Evolutionary conservation across 2,797 vertebrate genomes (phyloP), one percentile per base, ranked within the genome.

Genomic region (Euthynnus affinis): DNA sequence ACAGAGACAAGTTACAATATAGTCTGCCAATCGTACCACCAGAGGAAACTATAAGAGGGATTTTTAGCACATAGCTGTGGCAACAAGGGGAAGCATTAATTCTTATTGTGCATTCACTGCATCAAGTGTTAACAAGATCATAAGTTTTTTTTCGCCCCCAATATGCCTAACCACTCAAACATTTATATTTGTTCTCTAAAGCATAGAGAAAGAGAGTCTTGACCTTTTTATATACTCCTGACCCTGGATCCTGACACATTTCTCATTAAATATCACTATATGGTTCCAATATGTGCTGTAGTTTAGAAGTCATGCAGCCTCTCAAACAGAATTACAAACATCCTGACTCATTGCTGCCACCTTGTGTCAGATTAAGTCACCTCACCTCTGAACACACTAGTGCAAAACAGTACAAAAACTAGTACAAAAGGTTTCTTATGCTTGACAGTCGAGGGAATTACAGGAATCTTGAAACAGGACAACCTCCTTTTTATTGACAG

Each of bases 301-400:
- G 49, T 66, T 59, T 59, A 20, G 44, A 61, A 46, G 48, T 62
- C 29, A 51, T 32, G 27, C 49, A 72, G 51, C 34, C 29, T 56
- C 67, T 76, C 44, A 20, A n/a, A 25, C 37, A 40, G 22, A 10
- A 34, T 29, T 42, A 56, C 20, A 40, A 76, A 42, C 23, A 78
- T 61, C 22, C 62, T 61, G 76, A 87, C 82, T 87, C 85, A 73
- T 8, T 91, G 91, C 93, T 92, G 91, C 93, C 92, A 89, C 68
- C 93, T 85, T 81, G 89, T 91, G 92, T 77, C 56, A 2, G 2
- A 56, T 74, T 46, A 32, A 37, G 18, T 29, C 6, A 55, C 0
- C 0, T 1, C 20, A 9, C 29, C 4, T n/a, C 62, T n/a, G 57
- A 20, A 20, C 6, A 49, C 13, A 60, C 23, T 6, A 18, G 25